Percentiles rank a stretch among this genome's conserved stretches.
Evolutionary conservation across 2,797 vertebrate genomes (phyloP).

Genomic region (Anabas testudineus): DNA sequence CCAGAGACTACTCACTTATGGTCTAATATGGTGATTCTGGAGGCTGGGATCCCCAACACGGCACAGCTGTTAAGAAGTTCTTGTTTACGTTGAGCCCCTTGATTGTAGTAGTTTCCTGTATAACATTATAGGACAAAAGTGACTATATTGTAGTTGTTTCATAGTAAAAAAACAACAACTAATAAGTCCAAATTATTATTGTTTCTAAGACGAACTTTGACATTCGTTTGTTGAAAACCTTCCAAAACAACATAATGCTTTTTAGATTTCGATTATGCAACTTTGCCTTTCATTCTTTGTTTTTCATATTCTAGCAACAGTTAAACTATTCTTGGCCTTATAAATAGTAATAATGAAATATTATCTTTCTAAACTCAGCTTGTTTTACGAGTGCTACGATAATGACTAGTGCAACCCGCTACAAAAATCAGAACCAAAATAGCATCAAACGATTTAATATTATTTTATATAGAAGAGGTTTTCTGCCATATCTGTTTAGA

Average conservation of each 20-base stretch:
- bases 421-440: not conserved
- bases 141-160: not conserved
- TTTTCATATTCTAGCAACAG: not conserved
- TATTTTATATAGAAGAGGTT: not conserved
- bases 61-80: conserved; percentile 93
- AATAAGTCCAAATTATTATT: not conserved
- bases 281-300: not conserved
- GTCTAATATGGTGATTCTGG: conserved; percentile 87
- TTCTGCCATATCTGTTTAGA: no score
- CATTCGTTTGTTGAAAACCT: no score
- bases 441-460: not conserved
- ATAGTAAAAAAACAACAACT: not conserved
- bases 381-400: not conserved
- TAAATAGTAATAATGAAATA: no score
- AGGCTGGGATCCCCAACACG: conserved; percentile 90
- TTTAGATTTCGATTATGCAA: not conserved
- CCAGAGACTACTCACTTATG: conserved; percentile 88
- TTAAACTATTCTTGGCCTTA: not conserved
- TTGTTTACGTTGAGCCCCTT: conserved; percentile 90
- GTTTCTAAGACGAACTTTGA: not conserved
- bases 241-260: no score
- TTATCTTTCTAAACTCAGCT: not conserved
- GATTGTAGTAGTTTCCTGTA: conserved; percentile 94
- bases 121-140: conserved; percentile 52
- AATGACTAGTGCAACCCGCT: not conserved